Conservation (phyloP, 35 echinoderm and acorn worm species). For the Chiridota heheva region DNA sequence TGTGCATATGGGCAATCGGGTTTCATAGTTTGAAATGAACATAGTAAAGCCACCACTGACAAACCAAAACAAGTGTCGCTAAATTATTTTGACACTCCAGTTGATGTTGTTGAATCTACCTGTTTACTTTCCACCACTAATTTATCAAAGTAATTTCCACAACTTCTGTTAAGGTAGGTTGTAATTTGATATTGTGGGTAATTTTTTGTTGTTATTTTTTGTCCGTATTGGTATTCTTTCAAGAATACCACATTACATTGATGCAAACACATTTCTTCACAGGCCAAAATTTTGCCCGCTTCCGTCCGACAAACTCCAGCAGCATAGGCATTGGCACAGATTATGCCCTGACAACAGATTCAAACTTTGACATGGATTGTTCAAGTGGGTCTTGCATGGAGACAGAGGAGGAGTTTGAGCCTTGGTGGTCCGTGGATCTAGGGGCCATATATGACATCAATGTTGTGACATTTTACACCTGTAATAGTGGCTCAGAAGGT, state of each 20-base stretch:
- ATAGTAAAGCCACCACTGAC: too few species aligned
- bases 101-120: neutral
- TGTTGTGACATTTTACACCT: conserved; percentile 58
- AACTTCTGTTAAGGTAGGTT: neutral
- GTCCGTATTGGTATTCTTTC: neutral
- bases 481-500: conserved; percentile 23
- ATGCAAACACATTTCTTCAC: too few species aligned
- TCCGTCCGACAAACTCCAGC: conserved; percentile 48
- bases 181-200: neutral
- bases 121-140: too few species aligned
- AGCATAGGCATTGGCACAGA: conserved; percentile 3
- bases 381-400: conserved; percentile 25
- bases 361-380: conserved; percentile 23
- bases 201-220: neutral
- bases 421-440: conserved; percentile 74
- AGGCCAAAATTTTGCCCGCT: conserved; percentile 60
- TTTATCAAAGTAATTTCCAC: too few species aligned
- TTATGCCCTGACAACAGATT: conserved; percentile 33
- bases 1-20: too few species aligned
- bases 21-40: too few species aligned
- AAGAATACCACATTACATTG: neutral
- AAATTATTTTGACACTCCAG: neutral
- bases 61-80: too few species aligned
- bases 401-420: conserved; percentile 61
- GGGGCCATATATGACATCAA: conserved; percentile 59